Evolutionary conservation across 1,140 invertebrate genomes (phyloP).

Genomic region (Drosophila mayri): DNA sequence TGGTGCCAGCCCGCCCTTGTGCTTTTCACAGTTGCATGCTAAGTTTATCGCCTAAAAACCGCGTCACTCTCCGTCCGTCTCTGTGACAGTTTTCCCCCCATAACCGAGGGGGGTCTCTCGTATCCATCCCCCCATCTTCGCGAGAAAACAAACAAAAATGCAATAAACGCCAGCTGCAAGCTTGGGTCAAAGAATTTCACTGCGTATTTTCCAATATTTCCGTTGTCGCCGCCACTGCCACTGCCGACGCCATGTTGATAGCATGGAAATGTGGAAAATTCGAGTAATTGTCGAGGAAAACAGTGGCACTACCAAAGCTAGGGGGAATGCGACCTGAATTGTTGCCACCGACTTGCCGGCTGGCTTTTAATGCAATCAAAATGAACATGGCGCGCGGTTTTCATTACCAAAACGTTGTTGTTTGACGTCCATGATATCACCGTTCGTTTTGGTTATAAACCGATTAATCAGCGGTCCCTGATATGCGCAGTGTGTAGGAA

Average conservation of each 20-base stretch:
- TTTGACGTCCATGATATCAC: conserved; percentile 65
- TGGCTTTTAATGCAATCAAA: conserved; percentile 37
- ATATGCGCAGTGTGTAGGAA: conserved; percentile 48
- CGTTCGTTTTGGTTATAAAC: conserved; percentile 12
- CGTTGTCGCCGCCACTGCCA: conserved; percentile 5
- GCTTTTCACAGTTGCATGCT: conserved; percentile 64
- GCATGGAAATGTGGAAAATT: conserved; percentile 62
- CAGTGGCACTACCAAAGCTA: conserved; percentile 23
- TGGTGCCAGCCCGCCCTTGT: conserved; percentile 11
- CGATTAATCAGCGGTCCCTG: conserved; percentile 41
- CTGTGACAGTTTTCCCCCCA: conserved; percentile 13
- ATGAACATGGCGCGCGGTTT: conserved; percentile 29
- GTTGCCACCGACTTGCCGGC: conserved; percentile 9
- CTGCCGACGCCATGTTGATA: conserved; percentile 37
- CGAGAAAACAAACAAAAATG: conserved; percentile 66
- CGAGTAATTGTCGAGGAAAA: conserved; percentile 46
- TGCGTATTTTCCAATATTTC: conserved; percentile 61
- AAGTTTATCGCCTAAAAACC: conserved; percentile 49
- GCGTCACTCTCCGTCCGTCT: neutral
- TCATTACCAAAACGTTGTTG: conserved; percentile 39
- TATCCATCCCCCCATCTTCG: conserved; percentile 41
- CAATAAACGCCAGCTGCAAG: conserved; percentile 70
- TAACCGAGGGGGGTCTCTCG: neutral
- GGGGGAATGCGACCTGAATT: conserved; percentile 39
- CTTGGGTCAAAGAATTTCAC: conserved; percentile 69